These are phyloP conservation scores for Pinctada fucata DNA, from an alignment of 2,888 invertebrate genomes.

Conservation along the genomic window DNA sequence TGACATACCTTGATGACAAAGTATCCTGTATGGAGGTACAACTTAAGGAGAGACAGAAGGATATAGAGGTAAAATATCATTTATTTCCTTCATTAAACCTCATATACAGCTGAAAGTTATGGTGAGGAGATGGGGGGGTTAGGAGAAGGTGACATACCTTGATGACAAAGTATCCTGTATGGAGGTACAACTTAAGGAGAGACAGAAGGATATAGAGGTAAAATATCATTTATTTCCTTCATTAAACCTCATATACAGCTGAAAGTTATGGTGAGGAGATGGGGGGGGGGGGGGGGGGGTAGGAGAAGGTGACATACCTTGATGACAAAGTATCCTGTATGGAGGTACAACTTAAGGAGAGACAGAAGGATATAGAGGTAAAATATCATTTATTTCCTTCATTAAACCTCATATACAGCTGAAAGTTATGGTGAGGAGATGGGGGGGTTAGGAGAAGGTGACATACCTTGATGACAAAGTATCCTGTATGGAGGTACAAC, in stretches of 20 bases:
- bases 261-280: too few species aligned
- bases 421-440: too few species aligned
- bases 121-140: too few species aligned
- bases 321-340: conserved; percentile 42
- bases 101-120: too few species aligned
- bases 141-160: conserved; percentile 6
- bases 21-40: conserved; percentile 40
- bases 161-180: too few species aligned
- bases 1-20: conserved; percentile 41
- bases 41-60: conserved; percentile 39
- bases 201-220: too few species aligned
- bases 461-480: conserved; percentile 42
- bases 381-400: neutral
- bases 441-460: neutral
- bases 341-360: conserved; percentile 41
- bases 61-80: conserved; percentile 46
- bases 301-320: conserved; percentile 32
- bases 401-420: too few species aligned
- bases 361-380: conserved; percentile 51
- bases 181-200: too few species aligned
- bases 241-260: too few species aligned
- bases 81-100: too few species aligned
- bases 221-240: too few species aligned
- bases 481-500: conserved; percentile 39
- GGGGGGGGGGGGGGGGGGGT: too few species aligned